Evolutionary conservation across 2,888 invertebrate genomes (phyloP).

Genomic region (Drosophila sordidapex): DNA sequence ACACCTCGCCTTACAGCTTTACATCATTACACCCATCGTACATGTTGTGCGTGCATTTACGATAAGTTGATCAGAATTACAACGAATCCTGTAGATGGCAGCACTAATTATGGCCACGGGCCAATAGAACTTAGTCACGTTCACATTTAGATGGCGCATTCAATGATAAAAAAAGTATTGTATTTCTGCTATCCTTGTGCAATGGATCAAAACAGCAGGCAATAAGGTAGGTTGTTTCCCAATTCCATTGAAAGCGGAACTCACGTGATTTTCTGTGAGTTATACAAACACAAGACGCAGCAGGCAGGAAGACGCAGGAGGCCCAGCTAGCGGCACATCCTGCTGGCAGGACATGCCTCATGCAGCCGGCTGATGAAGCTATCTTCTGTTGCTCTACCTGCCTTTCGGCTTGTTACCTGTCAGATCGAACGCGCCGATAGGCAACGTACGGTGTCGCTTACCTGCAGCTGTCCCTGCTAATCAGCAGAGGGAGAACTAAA

Average conservation of each 20-base stretch:
- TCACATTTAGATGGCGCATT: conserved; percentile 29
- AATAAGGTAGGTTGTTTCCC: conserved; percentile 7
- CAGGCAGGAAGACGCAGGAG: conserved; percentile 19
- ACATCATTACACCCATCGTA: no score
- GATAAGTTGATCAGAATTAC: conserved; percentile 12
- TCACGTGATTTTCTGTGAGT: conserved; percentile 30
- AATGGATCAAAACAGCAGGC: conserved; percentile 47
- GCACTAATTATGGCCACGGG: conserved; percentile 49
- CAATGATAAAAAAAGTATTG: conserved; percentile 4
- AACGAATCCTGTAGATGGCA: conserved; percentile 22
- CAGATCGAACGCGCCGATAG: conserved; percentile 69
- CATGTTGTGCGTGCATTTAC: conserved; percentile 7
- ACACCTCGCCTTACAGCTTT: neutral
- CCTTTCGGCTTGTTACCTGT: conserved; percentile 66
- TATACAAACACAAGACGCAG: conserved; percentile 9
- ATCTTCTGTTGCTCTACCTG: conserved; percentile 43
- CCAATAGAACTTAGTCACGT: conserved; percentile 52
- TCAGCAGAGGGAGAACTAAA: neutral
- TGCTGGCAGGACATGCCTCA: conserved; percentile 44
- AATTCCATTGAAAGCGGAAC: conserved; percentile 35
- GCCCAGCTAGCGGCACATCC: conserved; percentile 36
- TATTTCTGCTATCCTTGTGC: conserved; percentile 15
- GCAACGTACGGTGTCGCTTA: conserved; percentile 63
- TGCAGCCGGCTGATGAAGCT: conserved; percentile 54
- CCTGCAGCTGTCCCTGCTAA: conserved; percentile 58